A percentile compares a stretch with the other conserved stretches of the same genome.
phyloP scores from a whole-genome alignment of 2,113 vertebrate species.

The Sphyrna mokarran region DNA sequence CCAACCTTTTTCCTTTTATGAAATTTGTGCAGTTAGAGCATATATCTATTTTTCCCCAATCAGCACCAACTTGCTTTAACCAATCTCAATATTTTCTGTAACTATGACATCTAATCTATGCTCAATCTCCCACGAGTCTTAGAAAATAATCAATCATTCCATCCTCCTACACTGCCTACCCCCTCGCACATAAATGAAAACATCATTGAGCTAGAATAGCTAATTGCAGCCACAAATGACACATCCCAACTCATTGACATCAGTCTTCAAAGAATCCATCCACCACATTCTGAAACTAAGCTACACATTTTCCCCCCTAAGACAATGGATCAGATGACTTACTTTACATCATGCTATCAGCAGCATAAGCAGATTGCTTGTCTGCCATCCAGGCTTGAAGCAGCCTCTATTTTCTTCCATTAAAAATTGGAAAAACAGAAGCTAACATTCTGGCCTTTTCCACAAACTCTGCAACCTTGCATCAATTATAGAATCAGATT shows the following conservation, averaged over 20 bases:
- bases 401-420: not conserved
- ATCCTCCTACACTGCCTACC: not conserved
- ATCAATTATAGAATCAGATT: not conserved
- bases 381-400: not conserved
- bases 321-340: not conserved
- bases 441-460: not conserved
- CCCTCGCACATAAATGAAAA: too few species aligned
- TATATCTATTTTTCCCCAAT: not conserved
- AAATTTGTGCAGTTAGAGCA: not conserved
- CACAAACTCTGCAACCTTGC: not conserved
- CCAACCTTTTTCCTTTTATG: too few species aligned
- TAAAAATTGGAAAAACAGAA: not conserved
- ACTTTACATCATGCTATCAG: too few species aligned
- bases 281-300: not conserved
- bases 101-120: not conserved
- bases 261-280: not conserved
- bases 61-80: not conserved
- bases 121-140: too few species aligned
- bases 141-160: not conserved
- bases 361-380: too few species aligned
- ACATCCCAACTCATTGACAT: not conserved
- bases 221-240: not conserved
- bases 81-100: not conserved
- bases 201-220: too few species aligned
- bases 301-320: not conserved